Percentiles rank a stretch among this genome's conserved stretches.
phyloP scores from a whole-genome alignment of 1,140 invertebrate genomes.

The Rhopalosiphum padi region DNA sequence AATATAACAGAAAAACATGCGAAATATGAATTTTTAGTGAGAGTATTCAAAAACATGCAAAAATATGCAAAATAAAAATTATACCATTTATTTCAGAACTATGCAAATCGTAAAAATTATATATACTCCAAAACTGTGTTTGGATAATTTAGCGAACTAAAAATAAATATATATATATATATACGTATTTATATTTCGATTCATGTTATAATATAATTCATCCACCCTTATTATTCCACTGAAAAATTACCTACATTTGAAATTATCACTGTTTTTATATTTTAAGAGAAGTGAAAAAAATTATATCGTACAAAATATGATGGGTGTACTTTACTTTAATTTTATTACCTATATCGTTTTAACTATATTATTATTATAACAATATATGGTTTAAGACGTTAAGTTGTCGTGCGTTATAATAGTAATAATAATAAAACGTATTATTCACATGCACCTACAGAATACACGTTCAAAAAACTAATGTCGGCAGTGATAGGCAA shows the following conservation, averaged over 20 bases:
- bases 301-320: background rate
- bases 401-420: background rate
- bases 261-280: background rate
- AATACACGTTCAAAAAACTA: background rate
- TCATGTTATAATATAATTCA: background rate
- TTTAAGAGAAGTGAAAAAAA: background rate
- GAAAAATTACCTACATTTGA: background rate
- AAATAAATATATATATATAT: background rate
- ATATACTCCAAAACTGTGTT: background rate
- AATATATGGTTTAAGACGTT: background rate
- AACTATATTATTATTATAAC: background rate
- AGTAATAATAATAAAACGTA: background rate
- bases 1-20: background rate
- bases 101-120: background rate
- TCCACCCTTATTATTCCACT: background rate
- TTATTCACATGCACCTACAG: background rate
- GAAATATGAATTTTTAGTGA: background rate
- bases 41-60: background rate
- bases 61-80: background rate
- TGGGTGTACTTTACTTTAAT: background rate
- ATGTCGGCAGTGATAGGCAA: background rate
- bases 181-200: background rate
- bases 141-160: background rate
- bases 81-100: background rate
- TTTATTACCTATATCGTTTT: background rate